Base-by-base conservation (phyloP, 1,140 invertebrate species). In the Heterodera schachtii region DNA sequence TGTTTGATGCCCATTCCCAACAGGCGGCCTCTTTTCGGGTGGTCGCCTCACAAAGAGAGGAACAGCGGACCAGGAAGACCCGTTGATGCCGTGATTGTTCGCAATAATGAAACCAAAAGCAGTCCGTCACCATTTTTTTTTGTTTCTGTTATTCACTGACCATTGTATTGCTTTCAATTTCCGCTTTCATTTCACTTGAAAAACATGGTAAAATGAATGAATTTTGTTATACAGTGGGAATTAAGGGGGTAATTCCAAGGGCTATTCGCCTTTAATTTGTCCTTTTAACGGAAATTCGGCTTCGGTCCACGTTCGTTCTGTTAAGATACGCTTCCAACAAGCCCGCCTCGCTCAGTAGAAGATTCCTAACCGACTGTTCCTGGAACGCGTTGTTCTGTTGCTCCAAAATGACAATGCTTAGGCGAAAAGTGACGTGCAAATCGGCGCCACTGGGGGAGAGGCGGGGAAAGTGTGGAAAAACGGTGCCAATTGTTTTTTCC, bases 1-100 rank as follows among this genome's bases (percentile, higher is more conserved):
- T 98, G 84, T 97, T 97, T 91, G 96, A 98, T 79, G 85, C 78
- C 21, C 81, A 86, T 73, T 95, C 94, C 77, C 95, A 96, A 85
- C 94, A 93, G 78, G 95, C 94, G 75, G 95, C 60, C 43, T 49
- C 78, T 47, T 88, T 86, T 73, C 78, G 86, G 21, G 43, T 85
- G 66, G 57, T 13, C 13, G n/a, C 46, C 46, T 41, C 57, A 3
- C 2, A 9, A 16, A 60, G 19, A 13, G 57, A 60, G 0, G 57
- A 16, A 60, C 16, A 60, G 8, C n/a, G n/a, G n/a, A n/a, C n/a
- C n/a, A n/a, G n/a, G n/a, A n/a, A n/a, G n/a, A n/a, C n/a, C n/a
- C n/a, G n/a, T n/a, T n/a, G n/a, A n/a, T n/a, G n/a, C n/a, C n/a
- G n/a, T n/a, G n/a, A n/a, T n/a, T n/a, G n/a, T n/a, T n/a, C n/a